phyloP scores from a whole-genome alignment of 2,888 invertebrate species.

The Monoplex corrugatus region DNA sequence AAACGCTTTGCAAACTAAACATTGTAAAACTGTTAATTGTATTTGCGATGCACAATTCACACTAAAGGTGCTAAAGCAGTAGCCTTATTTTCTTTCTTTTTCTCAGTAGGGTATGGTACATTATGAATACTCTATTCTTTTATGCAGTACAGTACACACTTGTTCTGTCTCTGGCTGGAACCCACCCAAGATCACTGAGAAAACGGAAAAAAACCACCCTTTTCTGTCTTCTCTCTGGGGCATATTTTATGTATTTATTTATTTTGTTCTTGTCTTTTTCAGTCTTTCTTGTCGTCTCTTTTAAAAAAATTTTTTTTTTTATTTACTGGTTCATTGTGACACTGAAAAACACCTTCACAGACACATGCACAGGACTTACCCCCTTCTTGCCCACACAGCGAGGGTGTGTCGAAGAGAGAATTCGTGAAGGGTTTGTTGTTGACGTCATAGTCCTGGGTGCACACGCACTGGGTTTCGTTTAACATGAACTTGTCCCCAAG shows the following conservation, averaged over 20 bases:
- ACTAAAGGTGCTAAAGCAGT: too few relatives aligned
- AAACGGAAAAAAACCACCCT: too few relatives aligned
- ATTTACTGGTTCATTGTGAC: neutral
- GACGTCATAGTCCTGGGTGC: constrained; percentile 19
- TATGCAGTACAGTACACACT: too few relatives aligned
- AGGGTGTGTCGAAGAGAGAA: constrained; percentile 19
- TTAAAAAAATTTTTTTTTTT: neutral
- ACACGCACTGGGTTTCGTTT: constrained; percentile 5
- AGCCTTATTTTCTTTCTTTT: too few relatives aligned
- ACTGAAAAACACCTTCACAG: neutral
- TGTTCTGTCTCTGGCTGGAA: too few relatives aligned
- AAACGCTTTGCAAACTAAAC: too few relatives aligned
- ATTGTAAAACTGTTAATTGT: too few relatives aligned
- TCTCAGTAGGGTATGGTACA: too few relatives aligned
- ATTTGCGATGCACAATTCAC: too few relatives aligned
- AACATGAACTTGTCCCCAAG: constrained; percentile 20
- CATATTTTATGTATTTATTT: neutral
- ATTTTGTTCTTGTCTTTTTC: neutral
- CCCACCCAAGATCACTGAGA: too few relatives aligned
- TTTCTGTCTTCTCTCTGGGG: too few relatives aligned
- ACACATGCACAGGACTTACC: neutral
- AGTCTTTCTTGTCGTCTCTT: neutral
- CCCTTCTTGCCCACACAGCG: neutral
- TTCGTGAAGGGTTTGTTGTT: constrained; percentile 5
- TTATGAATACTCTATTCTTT: too few relatives aligned